Evolutionary conservation across 2,888 invertebrate species (phyloP), one percentile per base, ranked within the genome.

Genomic region (Lepidochrysops patricia): DNA sequence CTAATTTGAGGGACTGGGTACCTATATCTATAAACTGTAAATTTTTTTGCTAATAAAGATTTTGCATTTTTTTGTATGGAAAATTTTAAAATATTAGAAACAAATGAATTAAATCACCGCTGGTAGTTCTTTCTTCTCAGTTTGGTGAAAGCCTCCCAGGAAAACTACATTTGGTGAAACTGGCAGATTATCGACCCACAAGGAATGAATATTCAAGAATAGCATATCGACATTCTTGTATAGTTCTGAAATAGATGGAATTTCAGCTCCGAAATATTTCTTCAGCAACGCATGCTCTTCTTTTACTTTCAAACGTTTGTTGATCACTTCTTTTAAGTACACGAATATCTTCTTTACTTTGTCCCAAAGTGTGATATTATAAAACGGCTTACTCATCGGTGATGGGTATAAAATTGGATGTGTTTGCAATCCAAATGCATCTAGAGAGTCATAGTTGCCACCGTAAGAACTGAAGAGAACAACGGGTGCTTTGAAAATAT

Each of bases 131-230:
- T 79, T 75, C 2, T 64, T 60, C n/a, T 72, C 70, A 3, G 69
- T 72, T 13, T 78, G 70, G 61, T 85, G 85, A 13, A 81, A 62
- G 12, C 83, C 83, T 32, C 86, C 83, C 62, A 85, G 73, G 57
- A 74, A 76, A 1, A 86, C 60, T 2, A 82, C 67, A 54, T 70
- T 70, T 0, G 86, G 81, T 4, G 84, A 76, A 1, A 80, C 68
- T 0, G 89, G 87, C 27, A 80, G 67, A 29, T 76, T 72, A 0
- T 67, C 68, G 26, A 73, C 74, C 66, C 77, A 78, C 6, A 79
- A 61, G 1, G 80, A 78, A 67, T 86, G 74, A 1, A 72, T 69
- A 65, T 89, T 89, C 0, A 84, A 43, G 54, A 89, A 78, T 19
- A 84, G 61, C 72, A 88, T 66, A 56, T 80, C 75, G 0, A 81